phyloP scores from a whole-genome alignment of 2,113 vertebrate species.

The Daubentonia madagascariensis region DNA sequence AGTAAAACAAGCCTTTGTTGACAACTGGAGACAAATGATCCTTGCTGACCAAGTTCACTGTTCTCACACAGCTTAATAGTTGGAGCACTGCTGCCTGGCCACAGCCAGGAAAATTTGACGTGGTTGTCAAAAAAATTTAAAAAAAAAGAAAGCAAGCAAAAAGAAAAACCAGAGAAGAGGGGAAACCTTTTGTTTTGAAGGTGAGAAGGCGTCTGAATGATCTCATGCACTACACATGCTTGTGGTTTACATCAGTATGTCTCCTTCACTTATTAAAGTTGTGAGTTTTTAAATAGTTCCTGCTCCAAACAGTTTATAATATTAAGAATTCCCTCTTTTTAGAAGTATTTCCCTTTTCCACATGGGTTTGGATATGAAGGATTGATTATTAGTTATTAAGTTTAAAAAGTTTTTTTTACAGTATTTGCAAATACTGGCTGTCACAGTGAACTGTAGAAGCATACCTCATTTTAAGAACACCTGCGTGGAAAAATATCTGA shows the following conservation, averaged over 20 bases:
- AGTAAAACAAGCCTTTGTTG: slow-evolving; percentile 81
- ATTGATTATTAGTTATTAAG: slow-evolving; percentile 54
- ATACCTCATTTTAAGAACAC: slow-evolving; percentile 64
- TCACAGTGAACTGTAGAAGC: slow-evolving; percentile 23
- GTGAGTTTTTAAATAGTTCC: slow-evolving; percentile 52
- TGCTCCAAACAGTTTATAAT: slow-evolving; percentile 16
- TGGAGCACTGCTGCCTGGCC: slow-evolving; percentile 45
- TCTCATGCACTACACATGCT: slow-evolving; percentile 13
- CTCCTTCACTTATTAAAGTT: slow-evolving; percentile 62
- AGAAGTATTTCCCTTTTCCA: slow-evolving; percentile 55
- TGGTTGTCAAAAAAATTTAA: slow-evolving; percentile 29
- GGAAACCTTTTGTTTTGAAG: slow-evolving; percentile 63
- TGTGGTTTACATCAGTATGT: slow-evolving; percentile 53
- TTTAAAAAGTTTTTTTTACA: slow-evolving; percentile 66
- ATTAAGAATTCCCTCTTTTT: slow-evolving; percentile 57
- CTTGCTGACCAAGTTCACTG: slow-evolving; percentile 75
- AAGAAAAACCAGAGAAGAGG: not conserved
- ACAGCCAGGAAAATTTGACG: slow-evolving; percentile 52
- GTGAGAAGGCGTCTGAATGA: slow-evolving; percentile 45
- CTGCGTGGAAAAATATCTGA: slow-evolving; percentile 48
- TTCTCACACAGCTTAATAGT: slow-evolving; percentile 81
- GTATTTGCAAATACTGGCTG: slow-evolving; percentile 70
- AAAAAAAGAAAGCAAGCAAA: not conserved
- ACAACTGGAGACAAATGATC: slow-evolving; percentile 78
- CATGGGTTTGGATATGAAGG: slow-evolving; percentile 44